A percentile compares a stretch with the other conserved stretches of the same genome.
Evolutionary conservation across 2,888 invertebrate genomes (phyloP).

Genomic region (Podotricha telesiphe): DNA sequence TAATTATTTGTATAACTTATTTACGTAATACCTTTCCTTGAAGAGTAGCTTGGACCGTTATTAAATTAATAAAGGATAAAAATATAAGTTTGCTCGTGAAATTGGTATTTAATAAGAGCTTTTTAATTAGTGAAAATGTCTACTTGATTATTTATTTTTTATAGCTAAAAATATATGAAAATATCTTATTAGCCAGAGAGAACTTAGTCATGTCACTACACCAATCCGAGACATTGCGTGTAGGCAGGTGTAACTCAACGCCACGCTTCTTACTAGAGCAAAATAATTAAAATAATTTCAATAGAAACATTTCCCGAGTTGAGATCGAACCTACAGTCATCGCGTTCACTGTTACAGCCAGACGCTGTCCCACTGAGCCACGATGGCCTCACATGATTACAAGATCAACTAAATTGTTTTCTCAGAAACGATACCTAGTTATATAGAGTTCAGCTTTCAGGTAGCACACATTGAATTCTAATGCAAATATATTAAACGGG

Average conservation of each 20-base stretch:
- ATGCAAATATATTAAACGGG: constrained; percentile 39
- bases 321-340: too few relatives aligned
- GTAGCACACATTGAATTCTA: constrained; percentile 31
- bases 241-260: too few relatives aligned
- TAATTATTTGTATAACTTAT: neutral
- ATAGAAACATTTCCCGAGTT: too few relatives aligned
- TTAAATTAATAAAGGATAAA: neutral
- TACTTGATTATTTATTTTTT: neutral
- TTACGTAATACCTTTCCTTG: neutral
- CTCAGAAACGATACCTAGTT: constrained; percentile 10
- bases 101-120: neutral
- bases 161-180: too few relatives aligned
- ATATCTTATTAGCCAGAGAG: too few relatives aligned
- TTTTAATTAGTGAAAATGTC: neutral
- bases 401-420: neutral
- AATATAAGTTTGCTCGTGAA: neutral
- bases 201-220: too few relatives aligned
- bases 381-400: neutral
- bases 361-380: too few relatives aligned
- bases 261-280: too few relatives aligned
- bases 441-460: constrained; percentile 13
- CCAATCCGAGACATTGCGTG: too few relatives aligned
- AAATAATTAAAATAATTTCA: too few relatives aligned
- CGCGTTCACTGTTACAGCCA: too few relatives aligned
- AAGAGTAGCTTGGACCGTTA: neutral